These are phyloP conservation scores for Coenonympha arcania DNA, from an alignment of 2,888 invertebrate species.

Conservation along the genomic window DNA sequence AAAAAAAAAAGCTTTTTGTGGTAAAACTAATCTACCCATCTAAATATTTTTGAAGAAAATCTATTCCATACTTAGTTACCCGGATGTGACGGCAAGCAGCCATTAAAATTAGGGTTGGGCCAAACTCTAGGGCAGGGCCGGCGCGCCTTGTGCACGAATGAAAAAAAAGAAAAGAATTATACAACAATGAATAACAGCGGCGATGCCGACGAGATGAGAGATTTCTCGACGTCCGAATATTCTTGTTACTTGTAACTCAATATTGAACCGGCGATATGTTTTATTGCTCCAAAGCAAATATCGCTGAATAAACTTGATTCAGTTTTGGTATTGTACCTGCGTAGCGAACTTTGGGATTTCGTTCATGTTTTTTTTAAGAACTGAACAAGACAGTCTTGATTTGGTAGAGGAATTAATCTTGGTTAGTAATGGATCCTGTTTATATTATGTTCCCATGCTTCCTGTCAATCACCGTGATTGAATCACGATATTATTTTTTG, in stretches of 20 bases:
- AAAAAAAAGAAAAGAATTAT: conserved; percentile 52
- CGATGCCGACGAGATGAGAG: conserved; percentile 66
- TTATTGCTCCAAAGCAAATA: conserved; percentile 31
- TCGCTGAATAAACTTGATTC: conserved; percentile 10
- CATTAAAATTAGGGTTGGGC: conserved; percentile 76
- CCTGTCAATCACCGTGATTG: no score
- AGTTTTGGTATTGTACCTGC: conserved; percentile 7
- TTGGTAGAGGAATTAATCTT: no score
- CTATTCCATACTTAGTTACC: conserved; percentile 56
- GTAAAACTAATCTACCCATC: not conserved
- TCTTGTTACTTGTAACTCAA: conserved; percentile 64
- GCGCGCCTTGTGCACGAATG: conserved; percentile 51
- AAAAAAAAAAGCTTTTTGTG: not conserved
- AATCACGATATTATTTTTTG: no score
- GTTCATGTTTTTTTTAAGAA: conserved; percentile 19
- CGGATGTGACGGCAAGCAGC: conserved; percentile 69
- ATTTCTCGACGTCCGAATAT: conserved; percentile 64
- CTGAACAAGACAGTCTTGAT: not conserved
- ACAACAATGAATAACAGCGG: conserved; percentile 60
- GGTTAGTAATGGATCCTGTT: not conserved
- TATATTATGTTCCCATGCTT: no score
- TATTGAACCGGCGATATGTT: conserved; percentile 49
- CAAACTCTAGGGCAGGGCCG: conserved; percentile 67
- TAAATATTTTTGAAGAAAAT: conserved; percentile 16
- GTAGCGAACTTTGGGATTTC: not conserved